A percentile compares a stretch with the other conserved stretches of the same genome.
phyloP scores from a whole-genome alignment of 1,140 invertebrate genomes.

The Belonocnema kinseyi region DNA sequence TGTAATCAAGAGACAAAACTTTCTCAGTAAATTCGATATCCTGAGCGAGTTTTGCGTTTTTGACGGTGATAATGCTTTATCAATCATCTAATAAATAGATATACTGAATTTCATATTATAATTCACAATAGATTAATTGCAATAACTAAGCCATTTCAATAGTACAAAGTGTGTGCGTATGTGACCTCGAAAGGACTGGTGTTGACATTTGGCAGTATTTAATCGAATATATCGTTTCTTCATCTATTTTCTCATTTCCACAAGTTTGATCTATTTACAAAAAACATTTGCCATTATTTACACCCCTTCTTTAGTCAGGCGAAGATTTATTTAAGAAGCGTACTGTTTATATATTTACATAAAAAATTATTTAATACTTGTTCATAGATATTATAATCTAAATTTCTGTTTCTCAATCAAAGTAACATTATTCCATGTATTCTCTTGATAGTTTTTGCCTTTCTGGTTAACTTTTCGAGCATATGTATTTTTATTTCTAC shows the following conservation, averaged over 20 bases:
- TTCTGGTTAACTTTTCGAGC: too few species aligned
- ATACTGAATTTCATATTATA: too few species aligned
- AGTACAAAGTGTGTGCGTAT: slow-evolving; percentile 24
- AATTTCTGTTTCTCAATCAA: too few species aligned
- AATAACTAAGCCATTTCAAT: not conserved
- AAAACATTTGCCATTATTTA: slow-evolving; percentile 1
- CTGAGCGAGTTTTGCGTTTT: not conserved
- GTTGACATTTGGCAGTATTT: slow-evolving; percentile 14
- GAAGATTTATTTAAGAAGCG: too few species aligned
- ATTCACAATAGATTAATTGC: not conserved
- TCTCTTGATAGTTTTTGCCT: too few species aligned
- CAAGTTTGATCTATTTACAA: not conserved
- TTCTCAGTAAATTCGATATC: not conserved
- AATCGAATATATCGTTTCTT: not conserved
- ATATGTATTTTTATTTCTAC: too few species aligned
- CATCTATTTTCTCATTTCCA: not conserved
- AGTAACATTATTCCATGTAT: too few species aligned
- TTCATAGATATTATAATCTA: too few species aligned
- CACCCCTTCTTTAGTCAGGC: not conserved
- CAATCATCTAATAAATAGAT: not conserved
- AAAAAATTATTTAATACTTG: too few species aligned
- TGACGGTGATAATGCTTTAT: not conserved
- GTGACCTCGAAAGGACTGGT: slow-evolving; percentile 12
- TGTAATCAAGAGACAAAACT: not conserved
- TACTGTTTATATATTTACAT: too few species aligned